These are phyloP conservation scores for Nylanderia fulva DNA, from an alignment of 1,140 invertebrate species.

Conservation along the genomic window DNA sequence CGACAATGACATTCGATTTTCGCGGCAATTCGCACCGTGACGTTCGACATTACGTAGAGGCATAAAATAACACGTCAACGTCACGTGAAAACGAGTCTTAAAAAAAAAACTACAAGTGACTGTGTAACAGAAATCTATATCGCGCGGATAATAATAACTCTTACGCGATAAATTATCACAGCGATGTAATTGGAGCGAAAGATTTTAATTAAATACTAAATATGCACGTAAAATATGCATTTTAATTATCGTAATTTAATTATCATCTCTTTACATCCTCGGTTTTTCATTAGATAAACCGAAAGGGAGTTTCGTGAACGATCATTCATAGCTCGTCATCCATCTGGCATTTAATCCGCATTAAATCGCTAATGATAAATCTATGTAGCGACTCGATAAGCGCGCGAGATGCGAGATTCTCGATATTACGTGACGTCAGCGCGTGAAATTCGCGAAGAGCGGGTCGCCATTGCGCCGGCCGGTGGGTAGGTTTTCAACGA, in stretches of 20 bases:
- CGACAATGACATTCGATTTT: slow-evolving; percentile 33
- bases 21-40: background rate
- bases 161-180: background rate
- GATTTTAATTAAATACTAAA: slow-evolving; percentile 24
- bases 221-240: background rate
- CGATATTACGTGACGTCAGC: background rate
- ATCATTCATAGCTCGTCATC: no score
- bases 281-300: no score
- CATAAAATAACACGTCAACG: background rate
- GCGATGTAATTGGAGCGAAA: background rate
- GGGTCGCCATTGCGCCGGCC: slow-evolving; percentile 37
- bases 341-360: no score
- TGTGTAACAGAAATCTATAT: background rate
- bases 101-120: background rate
- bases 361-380: background rate
- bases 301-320: no score
- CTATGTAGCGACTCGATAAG: background rate
- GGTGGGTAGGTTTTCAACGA: slow-evolving; percentile 47
- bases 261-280: no score
- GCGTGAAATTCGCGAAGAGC: slow-evolving; percentile 13
- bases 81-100: background rate
- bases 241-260: no score
- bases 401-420: background rate
- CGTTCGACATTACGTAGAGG: background rate
- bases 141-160: background rate